These are phyloP conservation scores for Sebastes trivittatus DNA, from an alignment of 2,797 vertebrate genomes.

Conservation along the genomic window DNA sequence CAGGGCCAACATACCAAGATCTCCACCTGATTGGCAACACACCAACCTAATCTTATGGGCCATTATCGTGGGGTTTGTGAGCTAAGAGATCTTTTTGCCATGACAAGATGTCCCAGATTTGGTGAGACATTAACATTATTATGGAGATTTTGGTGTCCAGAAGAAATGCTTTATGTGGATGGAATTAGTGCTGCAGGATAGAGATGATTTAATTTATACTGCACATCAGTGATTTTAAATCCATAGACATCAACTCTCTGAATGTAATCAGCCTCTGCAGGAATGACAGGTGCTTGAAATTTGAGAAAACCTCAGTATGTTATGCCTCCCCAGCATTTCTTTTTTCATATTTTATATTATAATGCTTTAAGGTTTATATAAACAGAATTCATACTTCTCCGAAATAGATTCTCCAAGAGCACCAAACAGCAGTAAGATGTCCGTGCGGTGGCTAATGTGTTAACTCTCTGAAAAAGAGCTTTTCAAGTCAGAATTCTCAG, in stretches of 20 bases:
- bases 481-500: slow-evolving; percentile 35
- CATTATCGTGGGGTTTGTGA: neutral
- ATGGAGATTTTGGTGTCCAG: neutral
- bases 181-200: neutral
- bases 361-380: slow-evolving; percentile 6
- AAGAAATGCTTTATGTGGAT: neutral
- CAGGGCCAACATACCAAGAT: neutral
- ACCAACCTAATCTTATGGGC: neutral
- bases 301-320: slow-evolving; percentile 7
- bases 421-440: neutral
- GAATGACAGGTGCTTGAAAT: slow-evolving; percentile 4
- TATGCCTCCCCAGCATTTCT: neutral
- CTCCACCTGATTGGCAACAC: neutral
- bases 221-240: slow-evolving; percentile 4
- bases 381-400: neutral
- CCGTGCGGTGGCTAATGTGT: neutral
- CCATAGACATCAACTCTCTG: slow-evolving; percentile 4
- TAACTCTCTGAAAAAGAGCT: slow-evolving; percentile 23
- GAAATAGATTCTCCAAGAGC: slow-evolving; percentile 8
- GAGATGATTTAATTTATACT: neutral
- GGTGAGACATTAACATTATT: neutral
- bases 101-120: neutral
- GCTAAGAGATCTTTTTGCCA: neutral
- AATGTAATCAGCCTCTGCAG: slow-evolving; percentile 1
- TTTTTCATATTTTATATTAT: slow-evolving; percentile 14